Evolutionary conservation across 2,797 vertebrate species (phyloP).

Genomic region (Neosilurus mollespiculum): DNA sequence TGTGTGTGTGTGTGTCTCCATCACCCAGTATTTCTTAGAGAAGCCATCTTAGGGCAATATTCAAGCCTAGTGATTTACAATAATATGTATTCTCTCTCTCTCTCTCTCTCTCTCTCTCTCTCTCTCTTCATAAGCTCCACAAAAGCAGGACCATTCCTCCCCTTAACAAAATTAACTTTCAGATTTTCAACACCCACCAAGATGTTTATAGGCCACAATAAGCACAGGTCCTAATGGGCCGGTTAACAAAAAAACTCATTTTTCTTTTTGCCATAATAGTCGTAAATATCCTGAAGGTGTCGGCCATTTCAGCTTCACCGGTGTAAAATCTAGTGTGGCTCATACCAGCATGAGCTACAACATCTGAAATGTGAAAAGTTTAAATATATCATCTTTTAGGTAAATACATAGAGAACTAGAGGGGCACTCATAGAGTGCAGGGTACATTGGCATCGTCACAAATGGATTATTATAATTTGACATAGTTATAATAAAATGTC

Average conservation of each 20-base stretch:
- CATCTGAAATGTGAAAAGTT: background rate
- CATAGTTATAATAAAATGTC: no score
- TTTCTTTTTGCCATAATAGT: conserved; percentile 10
- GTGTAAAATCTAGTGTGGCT: background rate
- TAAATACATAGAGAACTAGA: no score
- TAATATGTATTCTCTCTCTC: background rate
- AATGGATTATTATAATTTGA: no score
- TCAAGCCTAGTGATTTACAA: conserved; percentile 20
- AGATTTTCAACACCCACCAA: conserved; percentile 40
- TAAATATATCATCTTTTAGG: background rate
- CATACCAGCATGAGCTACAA: background rate
- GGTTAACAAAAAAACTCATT: background rate
- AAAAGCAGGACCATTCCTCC: conserved; percentile 24
- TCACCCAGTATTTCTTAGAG: conserved; percentile 3
- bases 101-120: background rate
- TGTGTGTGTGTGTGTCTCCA: background rate
- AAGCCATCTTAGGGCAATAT: conserved; percentile 21
- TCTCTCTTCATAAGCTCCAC: conserved; percentile 1
- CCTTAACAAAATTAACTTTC: conserved; percentile 43
- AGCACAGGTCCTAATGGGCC: conserved; percentile 14
- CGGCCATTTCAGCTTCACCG: background rate
- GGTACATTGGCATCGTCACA: no score
- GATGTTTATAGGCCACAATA: conserved; percentile 42
- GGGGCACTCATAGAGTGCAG: no score
- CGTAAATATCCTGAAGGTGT: background rate